A percentile compares a stretch with the other conserved stretches of the same genome.
Conservation (phyloP, 2,888 invertebrate genomes). For the Himalopsyche japonica region DNA sequence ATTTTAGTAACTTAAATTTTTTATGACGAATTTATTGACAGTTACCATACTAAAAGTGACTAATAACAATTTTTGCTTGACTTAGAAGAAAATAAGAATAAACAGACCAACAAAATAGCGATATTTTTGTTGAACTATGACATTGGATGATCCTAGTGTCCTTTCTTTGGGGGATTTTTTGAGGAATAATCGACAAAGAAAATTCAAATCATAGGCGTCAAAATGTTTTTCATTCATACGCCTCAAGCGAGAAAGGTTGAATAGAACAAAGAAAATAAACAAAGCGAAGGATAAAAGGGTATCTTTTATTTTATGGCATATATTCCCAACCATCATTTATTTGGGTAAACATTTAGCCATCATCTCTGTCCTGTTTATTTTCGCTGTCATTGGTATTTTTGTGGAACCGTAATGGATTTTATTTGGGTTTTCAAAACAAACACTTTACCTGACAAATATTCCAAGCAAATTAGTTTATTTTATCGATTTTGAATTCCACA, state of each 20-base stretch:
- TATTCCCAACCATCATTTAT: neutral
- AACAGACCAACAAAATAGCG: no score
- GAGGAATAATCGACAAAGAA: neutral
- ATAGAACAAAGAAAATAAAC: slow-evolving; percentile 5
- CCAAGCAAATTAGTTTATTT: no score
- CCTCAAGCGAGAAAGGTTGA: neutral
- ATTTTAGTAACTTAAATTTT: no score
- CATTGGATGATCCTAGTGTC: neutral
- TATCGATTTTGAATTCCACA: no score
- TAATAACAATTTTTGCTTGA: no score
- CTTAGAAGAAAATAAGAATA: no score
- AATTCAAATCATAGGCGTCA: slow-evolving; percentile 5
- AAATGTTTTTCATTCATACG: slow-evolving; percentile 1
- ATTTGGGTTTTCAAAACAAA: no score
- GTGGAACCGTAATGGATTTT: no score
- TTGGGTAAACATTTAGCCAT: neutral
- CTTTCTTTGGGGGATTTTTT: neutral
- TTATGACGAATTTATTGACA: no score
- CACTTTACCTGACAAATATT: no score
- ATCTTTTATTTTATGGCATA: neutral
- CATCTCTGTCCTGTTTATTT: neutral
- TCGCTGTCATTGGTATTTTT: neutral
- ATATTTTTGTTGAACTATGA: neutral
- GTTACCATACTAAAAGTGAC: no score
- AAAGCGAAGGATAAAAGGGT: neutral